phyloP scores from a whole-genome alignment of 1,140 invertebrate genomes.

The Halictus rubicundus region DNA sequence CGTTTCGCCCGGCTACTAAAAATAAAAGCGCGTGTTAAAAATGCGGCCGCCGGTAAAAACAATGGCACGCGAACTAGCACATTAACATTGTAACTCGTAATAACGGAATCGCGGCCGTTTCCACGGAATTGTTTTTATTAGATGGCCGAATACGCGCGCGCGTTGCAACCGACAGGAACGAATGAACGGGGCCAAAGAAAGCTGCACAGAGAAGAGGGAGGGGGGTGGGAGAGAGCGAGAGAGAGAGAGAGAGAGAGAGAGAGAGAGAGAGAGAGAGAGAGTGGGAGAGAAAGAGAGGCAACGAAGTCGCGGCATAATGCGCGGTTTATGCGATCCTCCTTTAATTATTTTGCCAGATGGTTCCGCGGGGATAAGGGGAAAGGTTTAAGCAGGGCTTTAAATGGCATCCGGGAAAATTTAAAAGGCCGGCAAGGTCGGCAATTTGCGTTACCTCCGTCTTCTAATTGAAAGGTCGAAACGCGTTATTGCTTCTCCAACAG shows the following conservation, averaged over 20 bases:
- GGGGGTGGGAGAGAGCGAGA: too few species aligned
- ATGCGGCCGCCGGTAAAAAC: not conserved
- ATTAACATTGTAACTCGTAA: slow-evolving; percentile 8
- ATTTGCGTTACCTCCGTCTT: slow-evolving; percentile 42
- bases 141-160: slow-evolving; percentile 22
- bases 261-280: too few species aligned
- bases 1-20: not conserved
- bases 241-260: too few species aligned
- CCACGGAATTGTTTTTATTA: slow-evolving; percentile 41
- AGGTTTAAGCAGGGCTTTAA: slow-evolving; percentile 43
- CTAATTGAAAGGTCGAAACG: slow-evolving; percentile 51
- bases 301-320: slow-evolving; percentile 44
- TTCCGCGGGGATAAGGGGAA: slow-evolving; percentile 31
- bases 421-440: slow-evolving; percentile 41
- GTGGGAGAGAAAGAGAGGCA: not conserved
- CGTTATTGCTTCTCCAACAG: slow-evolving; percentile 35
- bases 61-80: not conserved
- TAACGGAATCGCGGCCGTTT: slow-evolving; percentile 21
- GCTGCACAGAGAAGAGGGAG: too few species aligned
- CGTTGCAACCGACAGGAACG: slow-evolving; percentile 44
- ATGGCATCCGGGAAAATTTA: slow-evolving; percentile 42
- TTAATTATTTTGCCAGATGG: slow-evolving; percentile 51
- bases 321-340: slow-evolving; percentile 48
- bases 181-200: slow-evolving; percentile 34
- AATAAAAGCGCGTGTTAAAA: not conserved